Evolutionary conservation across 2,113 vertebrate genomes (phyloP), one percentile per base, ranked within the genome.

Genomic region (Salvator merianae): DNA sequence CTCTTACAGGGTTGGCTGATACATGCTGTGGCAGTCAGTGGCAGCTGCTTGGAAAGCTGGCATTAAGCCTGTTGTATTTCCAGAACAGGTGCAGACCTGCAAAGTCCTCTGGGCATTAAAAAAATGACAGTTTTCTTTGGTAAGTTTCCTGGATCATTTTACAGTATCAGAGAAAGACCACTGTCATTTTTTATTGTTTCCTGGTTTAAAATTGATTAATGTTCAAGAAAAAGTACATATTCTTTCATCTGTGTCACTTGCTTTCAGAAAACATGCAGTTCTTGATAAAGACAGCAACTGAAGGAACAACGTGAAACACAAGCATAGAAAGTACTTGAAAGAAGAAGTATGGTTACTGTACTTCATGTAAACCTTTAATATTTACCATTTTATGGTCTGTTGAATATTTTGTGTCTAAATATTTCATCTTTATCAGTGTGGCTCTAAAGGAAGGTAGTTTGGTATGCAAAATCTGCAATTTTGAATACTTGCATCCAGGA

Each of bases 101-200:
- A 77, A 68, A 34, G 85, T 62, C 26, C 6, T 0, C 28, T 13
- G 13, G 32, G 71, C 13, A n/a, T 43, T 77, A 75, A 68, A 6
- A 14, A 69, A 2, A 68, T 6, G 7, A 55, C 28, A 7, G 36
- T 59, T 84, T 77, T 59, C 36, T 84, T 76, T 77, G 47, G 5
- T 32, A 78, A 84, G 5, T 8, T 74, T 69, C 88, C 36, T 8
- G n/a, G n/a, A 69, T 80, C 26, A 18, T 32, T 83, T 86, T 87
- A 28, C 75, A 16, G 22, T 73, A 78, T 8, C 10, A 32, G 4
- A 84, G 14, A 83, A 16, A 22, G 13, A 32, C 47, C 38, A 16
- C 22, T 12, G 65, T 55, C 62, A 72, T 0, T 0, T 55, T 0
- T 73, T 79, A 26, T 30, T 77, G 1, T 53, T 43, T 34, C 32